These are phyloP conservation scores for Tetragnatha montana DNA, from an alignment of 2,888 invertebrate species.

Conservation along the genomic window DNA sequence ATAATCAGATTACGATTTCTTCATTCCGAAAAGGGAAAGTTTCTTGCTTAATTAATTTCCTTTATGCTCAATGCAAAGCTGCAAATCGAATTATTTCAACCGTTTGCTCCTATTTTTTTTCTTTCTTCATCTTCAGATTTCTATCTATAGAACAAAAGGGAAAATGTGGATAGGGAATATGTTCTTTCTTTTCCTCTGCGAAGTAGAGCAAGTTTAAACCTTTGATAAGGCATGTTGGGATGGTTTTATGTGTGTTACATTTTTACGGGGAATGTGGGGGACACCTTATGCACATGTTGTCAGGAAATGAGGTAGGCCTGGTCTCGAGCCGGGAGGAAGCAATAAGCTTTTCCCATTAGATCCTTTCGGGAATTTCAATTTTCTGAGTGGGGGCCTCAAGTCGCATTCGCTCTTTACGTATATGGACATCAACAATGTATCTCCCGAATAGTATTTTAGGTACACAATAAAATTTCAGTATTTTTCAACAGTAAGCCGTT, in stretches of 20 bases:
- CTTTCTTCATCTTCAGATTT: conserved; percentile 5
- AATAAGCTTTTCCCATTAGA: conserved; percentile 49
- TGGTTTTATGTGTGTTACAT: conserved; percentile 27
- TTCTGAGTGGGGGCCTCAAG: conserved; percentile 1
- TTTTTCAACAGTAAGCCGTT: no score
- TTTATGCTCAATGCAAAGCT: background rate
- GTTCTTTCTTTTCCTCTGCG: background rate
- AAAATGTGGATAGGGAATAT: background rate
- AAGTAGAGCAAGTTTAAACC: background rate
- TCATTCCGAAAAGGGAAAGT: background rate
- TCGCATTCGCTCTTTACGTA: background rate
- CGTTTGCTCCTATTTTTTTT: background rate
- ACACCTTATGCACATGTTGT: background rate
- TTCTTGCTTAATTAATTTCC: conserved; percentile 40
- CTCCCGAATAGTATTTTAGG: no score
- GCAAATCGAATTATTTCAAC: conserved; percentile 26
- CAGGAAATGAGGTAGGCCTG: conserved; percentile 45
- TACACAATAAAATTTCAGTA: no score
- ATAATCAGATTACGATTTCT: conserved; percentile 37
- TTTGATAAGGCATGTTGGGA: background rate
- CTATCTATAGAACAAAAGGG: background rate
- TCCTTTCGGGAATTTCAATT: conserved; percentile 23
- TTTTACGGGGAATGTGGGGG: conserved; percentile 17
- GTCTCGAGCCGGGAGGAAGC: conserved; percentile 7
- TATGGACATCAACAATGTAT: no score